Conservation (phyloP, 1,140 invertebrate genomes). For the Brachionus paranguensis region DNA sequence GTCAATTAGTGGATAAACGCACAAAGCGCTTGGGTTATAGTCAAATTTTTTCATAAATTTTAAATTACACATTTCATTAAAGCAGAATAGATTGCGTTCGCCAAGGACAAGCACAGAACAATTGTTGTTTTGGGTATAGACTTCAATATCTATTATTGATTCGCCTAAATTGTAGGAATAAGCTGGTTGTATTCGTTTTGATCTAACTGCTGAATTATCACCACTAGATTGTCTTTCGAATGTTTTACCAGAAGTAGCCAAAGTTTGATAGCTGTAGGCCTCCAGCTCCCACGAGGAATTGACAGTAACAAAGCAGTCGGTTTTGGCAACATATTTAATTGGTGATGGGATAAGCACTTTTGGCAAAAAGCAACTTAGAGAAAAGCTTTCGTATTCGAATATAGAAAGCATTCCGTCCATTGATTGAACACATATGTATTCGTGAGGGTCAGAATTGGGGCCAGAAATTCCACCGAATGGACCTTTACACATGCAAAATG, state of each 20-base stretch:
- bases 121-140: background rate
- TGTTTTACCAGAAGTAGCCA: conserved; percentile 51
- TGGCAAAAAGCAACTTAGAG: conserved; percentile 68
- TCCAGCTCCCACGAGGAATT: conserved; percentile 69
- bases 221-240: background rate
- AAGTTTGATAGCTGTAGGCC: conserved; percentile 61
- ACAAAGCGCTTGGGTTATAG: conserved; percentile 68
- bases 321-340: conserved; percentile 67
- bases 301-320: conserved; percentile 72
- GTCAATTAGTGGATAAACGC: conserved; percentile 66
- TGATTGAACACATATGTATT: conserved; percentile 78
- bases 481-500: conserved; percentile 66
- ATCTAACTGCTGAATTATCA: background rate
- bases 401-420: conserved; percentile 74
- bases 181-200: conserved; percentile 31
- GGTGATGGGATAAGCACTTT: conserved; percentile 72
- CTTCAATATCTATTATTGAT: conserved; percentile 30
- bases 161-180: conserved; percentile 38
- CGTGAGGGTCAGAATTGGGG: conserved; percentile 58
- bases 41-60: conserved; percentile 74
- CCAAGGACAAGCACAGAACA: conserved; percentile 46
- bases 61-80: conserved; percentile 68
- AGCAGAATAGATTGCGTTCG: conserved; percentile 65
- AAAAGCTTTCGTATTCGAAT: conserved; percentile 78
- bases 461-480: conserved; percentile 70